Conservation (phyloP, 2,113 vertebrate species). For the Syngnathus typhle region DNA sequence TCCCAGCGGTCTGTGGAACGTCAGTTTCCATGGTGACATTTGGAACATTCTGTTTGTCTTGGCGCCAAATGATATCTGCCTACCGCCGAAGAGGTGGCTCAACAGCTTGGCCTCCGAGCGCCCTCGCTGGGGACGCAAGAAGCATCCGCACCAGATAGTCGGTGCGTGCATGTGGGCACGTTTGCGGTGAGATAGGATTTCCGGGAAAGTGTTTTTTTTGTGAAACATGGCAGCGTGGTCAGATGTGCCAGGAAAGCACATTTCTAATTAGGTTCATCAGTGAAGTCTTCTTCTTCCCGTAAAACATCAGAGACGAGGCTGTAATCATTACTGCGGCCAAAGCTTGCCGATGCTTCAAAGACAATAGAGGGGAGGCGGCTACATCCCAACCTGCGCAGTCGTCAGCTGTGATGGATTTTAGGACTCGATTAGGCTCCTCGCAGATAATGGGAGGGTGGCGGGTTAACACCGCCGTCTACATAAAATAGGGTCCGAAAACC, state of each 20-base stretch:
- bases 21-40: constrained; percentile 40
- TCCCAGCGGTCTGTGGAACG: constrained; percentile 10
- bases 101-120: constrained; percentile 34
- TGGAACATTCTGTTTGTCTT: constrained; percentile 29
- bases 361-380: constrained; percentile 51
- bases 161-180: constrained; percentile 10
- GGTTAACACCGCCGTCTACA: constrained; percentile 58
- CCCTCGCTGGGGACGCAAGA: constrained; percentile 14
- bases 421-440: constrained; percentile 50
- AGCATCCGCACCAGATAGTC: constrained; percentile 8
- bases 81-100: constrained; percentile 13
- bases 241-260: constrained; percentile 43
- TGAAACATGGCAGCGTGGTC: constrained; percentile 14
- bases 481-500: constrained; percentile 36
- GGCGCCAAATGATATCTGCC: constrained; percentile 24
- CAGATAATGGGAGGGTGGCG: constrained; percentile 57
- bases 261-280: constrained; percentile 51
- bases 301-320: constrained; percentile 44
- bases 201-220: constrained; percentile 11
- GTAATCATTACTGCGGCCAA: constrained; percentile 61
- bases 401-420: constrained; percentile 51
- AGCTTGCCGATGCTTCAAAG: constrained; percentile 61
- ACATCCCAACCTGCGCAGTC: constrained; percentile 35
- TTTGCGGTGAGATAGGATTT: constrained; percentile 8
- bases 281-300: constrained; percentile 49